A percentile compares a stretch with the other conserved stretches of the same genome.
phyloP scores from a whole-genome alignment of 1,140 invertebrate species.

The Ladona fulva region DNA sequence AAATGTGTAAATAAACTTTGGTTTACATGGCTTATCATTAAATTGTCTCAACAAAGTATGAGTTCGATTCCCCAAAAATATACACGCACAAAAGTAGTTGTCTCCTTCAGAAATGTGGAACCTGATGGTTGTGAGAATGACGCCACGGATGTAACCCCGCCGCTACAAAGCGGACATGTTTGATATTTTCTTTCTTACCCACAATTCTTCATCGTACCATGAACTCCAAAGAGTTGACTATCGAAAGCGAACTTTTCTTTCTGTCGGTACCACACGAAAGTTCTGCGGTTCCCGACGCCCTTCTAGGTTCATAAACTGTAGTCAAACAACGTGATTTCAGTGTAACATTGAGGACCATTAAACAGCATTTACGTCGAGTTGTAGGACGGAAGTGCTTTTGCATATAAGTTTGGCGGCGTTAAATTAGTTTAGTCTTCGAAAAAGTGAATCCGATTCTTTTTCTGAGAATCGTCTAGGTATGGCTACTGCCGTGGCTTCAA shows the following conservation, averaged over 20 bases:
- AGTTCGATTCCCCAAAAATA: not conserved
- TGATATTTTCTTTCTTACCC: not conserved
- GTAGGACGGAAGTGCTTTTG: too few relatives aligned
- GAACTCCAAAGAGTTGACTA: not conserved
- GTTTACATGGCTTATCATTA: slow-evolving; percentile 12
- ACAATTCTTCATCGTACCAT: not conserved
- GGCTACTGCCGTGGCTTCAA: slow-evolving; percentile 46
- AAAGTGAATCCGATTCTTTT: too few relatives aligned
- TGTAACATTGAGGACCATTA: too few relatives aligned
- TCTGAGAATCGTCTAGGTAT: slow-evolving; percentile 23
- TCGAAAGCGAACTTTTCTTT: not conserved
- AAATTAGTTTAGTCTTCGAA: too few relatives aligned
- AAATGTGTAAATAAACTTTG: slow-evolving; percentile 19
- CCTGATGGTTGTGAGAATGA: not conserved
- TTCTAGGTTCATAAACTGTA: too few relatives aligned
- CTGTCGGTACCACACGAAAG: too few relatives aligned
- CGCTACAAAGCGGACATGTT: slow-evolving; percentile 7
- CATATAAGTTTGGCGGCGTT: too few relatives aligned
- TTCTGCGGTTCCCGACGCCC: too few relatives aligned
- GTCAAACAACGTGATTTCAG: too few relatives aligned
- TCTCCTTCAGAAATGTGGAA: slow-evolving; percentile 5
- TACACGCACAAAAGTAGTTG: not conserved
- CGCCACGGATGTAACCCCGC: slow-evolving; percentile 4
- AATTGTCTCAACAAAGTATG: not conserved
- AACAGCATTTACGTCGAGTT: too few relatives aligned